Conservation (phyloP, 2,888 invertebrate genomes). For the Parnassius smintheus region DNA sequence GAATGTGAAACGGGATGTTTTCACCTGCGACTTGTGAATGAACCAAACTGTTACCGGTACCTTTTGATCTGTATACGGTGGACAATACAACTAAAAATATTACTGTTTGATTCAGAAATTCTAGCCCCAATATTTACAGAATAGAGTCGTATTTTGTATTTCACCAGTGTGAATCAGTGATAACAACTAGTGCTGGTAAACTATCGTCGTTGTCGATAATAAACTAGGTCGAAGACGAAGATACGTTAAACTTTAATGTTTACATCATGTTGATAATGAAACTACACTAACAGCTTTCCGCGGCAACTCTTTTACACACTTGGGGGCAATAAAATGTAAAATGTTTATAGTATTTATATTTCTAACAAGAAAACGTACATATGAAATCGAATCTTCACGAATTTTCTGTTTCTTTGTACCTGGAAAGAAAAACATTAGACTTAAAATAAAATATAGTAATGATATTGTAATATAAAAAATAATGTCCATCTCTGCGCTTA, state of each 20-base stretch:
- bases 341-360: background rate
- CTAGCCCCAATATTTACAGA: background rate
- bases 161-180: background rate
- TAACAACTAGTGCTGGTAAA: constrained; percentile 23
- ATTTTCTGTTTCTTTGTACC: constrained; percentile 88
- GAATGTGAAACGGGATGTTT: constrained; percentile 71
- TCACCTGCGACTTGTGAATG: constrained; percentile 69
- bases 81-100: constrained; percentile 24
- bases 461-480: too few species aligned
- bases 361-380: background rate
- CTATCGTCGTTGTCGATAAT: constrained; percentile 27
- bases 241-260: constrained; percentile 11
- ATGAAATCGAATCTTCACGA: constrained; percentile 63
- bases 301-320: background rate
- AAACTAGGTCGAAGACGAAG: constrained; percentile 22
- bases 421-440: constrained; percentile 58
- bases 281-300: constrained; percentile 1
- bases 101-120: constrained; percentile 3
- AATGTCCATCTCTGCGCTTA: too few species aligned
- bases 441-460: background rate
- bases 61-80: constrained; percentile 46
- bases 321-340: background rate
- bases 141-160: constrained; percentile 10
- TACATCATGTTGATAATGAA: constrained; percentile 17
- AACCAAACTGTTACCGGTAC: constrained; percentile 42